phyloP scores from a whole-genome alignment of 2,888 invertebrate genomes.

The Adineta ricciae region DNA sequence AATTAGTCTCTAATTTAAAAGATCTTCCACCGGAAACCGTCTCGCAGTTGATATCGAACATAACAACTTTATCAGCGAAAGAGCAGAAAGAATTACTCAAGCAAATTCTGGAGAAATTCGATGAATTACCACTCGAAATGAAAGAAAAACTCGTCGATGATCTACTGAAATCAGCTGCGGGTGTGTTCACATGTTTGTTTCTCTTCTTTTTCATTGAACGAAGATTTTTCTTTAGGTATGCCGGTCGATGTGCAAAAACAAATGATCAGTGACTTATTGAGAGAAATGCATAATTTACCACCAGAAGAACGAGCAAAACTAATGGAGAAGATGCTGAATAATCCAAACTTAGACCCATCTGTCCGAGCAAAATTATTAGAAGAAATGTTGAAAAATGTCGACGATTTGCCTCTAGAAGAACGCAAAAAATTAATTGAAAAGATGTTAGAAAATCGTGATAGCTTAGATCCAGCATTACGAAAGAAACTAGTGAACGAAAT shows the following conservation, averaged over 20 bases:
- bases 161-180: neutral
- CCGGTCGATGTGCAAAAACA: neutral
- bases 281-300: neutral
- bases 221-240: neutral
- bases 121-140: neutral
- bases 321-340: neutral
- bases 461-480: neutral
- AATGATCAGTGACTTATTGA: neutral
- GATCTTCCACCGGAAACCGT: neutral
- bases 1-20: neutral
- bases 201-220: neutral
- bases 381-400: neutral
- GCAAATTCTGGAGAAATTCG: conserved; percentile 15
- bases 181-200: neutral
- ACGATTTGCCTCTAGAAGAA: conserved; percentile 7
- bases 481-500: conserved; percentile 8
- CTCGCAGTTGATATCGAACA: neutral
- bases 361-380: conserved; percentile 20
- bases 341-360: conserved; percentile 14
- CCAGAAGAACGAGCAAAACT: neutral
- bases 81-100: conserved; percentile 16
- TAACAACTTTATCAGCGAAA: neutral
- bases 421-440: neutral
- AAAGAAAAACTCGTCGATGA: conserved; percentile 15
- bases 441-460: conserved; percentile 10